phyloP scores from a whole-genome alignment of 1,140 invertebrate species.

The honey bee (Apis mellifera) region Amel_HAv3.1 CM009945.2:4308501-4309000 shows the following conservation, averaged over 20 bases:
- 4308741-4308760: constrained; percentile 32
- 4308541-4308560: too few relatives aligned
- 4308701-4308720: too few relatives aligned
- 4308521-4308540: too few relatives aligned
- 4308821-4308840: constrained; percentile 79
- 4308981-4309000: constrained; percentile 45
- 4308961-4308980: constrained; percentile 53
- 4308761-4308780: constrained; percentile 89
- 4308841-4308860: constrained; percentile 87
- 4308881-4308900: constrained; percentile 85
- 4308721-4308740: background rate
- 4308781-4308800: constrained; percentile 85
- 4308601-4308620: too few relatives aligned
- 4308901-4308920: constrained; percentile 85
- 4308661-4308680: background rate
- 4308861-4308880: constrained; percentile 89
- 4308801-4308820: constrained; percentile 84
- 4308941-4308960: constrained; percentile 42
- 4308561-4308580: too few relatives aligned
- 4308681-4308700: background rate
- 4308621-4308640: too few relatives aligned
- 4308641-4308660: too few relatives aligned
- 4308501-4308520: too few relatives aligned
- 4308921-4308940: constrained; percentile 87
- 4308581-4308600: too few relatives aligned